Evolutionary conservation across 2,888 invertebrate species (phyloP).

Genomic region (Aricia artaxerxes): DNA sequence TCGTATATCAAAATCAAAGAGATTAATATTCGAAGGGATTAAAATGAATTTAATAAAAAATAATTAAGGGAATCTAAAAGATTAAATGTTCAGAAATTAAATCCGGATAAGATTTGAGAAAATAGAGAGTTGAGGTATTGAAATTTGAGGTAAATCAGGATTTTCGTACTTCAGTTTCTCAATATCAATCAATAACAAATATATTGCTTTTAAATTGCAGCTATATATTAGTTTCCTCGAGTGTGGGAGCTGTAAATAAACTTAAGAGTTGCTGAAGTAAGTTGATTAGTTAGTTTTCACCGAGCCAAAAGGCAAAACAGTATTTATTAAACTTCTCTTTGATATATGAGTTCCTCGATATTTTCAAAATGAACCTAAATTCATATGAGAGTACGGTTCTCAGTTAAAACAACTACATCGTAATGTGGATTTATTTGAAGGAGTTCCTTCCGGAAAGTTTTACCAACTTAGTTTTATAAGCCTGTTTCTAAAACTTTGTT

Average conservation of each 20-base stretch:
- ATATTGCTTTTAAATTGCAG: slow-evolving; percentile 18
- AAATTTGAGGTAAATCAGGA: neutral
- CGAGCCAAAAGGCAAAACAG: slow-evolving; percentile 8
- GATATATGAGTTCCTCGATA: neutral
- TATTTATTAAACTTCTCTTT: slow-evolving; percentile 12
- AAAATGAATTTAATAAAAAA: too few species aligned
- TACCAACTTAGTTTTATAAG: neutral
- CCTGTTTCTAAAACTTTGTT: neutral
- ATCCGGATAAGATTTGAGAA: neutral
- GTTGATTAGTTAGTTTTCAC: slow-evolving; percentile 9
- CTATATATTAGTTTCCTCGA: slow-evolving; percentile 17
- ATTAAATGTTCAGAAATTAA: neutral
- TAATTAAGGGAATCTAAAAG: too few species aligned
- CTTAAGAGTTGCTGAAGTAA: neutral
- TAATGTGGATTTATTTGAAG: neutral
- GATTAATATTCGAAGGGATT: neutral
- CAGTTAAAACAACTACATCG: neutral
- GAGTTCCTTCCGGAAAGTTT: neutral
- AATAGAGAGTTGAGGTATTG: neutral
- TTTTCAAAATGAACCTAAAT: neutral
- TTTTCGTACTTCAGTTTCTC: neutral
- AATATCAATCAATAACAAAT: slow-evolving; percentile 3
- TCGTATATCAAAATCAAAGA: neutral
- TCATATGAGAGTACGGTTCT: neutral
- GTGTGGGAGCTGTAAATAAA: slow-evolving; percentile 24